Evolutionary conservation across 2,888 invertebrate species (phyloP), one percentile per base, ranked within the genome.

Genomic region (Plutella xylostella): DNA sequence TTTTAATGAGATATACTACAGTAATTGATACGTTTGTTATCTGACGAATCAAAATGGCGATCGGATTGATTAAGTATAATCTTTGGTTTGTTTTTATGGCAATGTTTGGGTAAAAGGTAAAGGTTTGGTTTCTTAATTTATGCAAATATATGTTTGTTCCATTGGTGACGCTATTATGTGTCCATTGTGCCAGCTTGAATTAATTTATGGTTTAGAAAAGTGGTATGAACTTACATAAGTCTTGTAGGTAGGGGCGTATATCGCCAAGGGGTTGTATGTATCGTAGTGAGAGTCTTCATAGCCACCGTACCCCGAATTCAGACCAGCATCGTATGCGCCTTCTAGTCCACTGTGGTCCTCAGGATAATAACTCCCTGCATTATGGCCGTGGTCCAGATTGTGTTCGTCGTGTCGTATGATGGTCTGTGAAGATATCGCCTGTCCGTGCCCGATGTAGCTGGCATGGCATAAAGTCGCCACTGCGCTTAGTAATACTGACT

Each of bases 391-490:
- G 56, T 57, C 49, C 9, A 9, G 6, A 12, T 39, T 14, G 17
- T 22, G 22, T 60, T 66, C 68, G 38, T 73, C 72, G 43, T 73
- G 71, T 30, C 65, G 71, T 31, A 75, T 57, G 48, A 74, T 70
- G 60, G 67, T 72, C 48, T 74, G 73, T 39, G 68, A 70, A 11
- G 76, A 76, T 38, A 71, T 63, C 43, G 72, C 73, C 49, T 67
- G 68, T 3, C 69, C 59, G 45, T 56, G 51, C 22, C 53, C 69
- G 38, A 63, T 42, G 31, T 57, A 68, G 30, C 80, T 61, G 25
- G 86, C 85, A 38, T 85, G 85, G 53, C 68, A 77, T 48, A 79
- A 78, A 4, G 83, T 67, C 38, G 74, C 72, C 57, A 86, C 25
- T 20, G 70, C 59, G 41, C 62, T 49, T 57, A 70, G 49, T 44